Base-by-base conservation (phyloP, 2,888 invertebrate genomes). In the Tanytarsus gracilentus region DNA sequence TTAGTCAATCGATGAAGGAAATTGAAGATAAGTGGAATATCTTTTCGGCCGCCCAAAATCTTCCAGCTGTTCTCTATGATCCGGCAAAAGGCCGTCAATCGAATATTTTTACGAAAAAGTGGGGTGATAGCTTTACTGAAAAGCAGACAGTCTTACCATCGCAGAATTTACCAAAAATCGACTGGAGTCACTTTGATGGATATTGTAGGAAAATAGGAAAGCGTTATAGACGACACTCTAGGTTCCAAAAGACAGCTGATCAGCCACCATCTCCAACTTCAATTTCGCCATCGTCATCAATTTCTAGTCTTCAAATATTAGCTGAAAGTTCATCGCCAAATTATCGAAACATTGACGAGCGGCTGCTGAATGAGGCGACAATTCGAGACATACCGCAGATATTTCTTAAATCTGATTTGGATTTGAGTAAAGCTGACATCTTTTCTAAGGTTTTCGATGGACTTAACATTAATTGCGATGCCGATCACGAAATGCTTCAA, bases 81-180 rank as follows among this genome's bases (percentile, higher is more conserved):
- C 97, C 97, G 0, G 85, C 86, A 64, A 84, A 86, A 69, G 88
- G 94, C 65, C 97, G 94, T 74, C 88, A 90, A 72, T 81, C 81
- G 64, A 84, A 95, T 72, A 93, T 99, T 69, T 95, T 99, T 69
- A 95, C 95, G 0, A 93, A 92, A 72, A 94, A 94, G 63, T 99
- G 98, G 98, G 98, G 99, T 48, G 96, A 96, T 68, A 79, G 83
- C 62, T 99, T 99, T 74, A 82, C 93, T 18, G 95, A 95, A 64
- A 85, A 88, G 67, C 77, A 80, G 25, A 81, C 84, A 49, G 82
- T 95, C 66, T 80, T 84, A 36, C 82, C 85, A 65, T 88, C 89
- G 67, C 83, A 85, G 1, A 84, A 88, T 71, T 75, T 96, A 65
- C 91, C 91, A 39, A 86, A 90, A 67, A 85, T 97, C 62, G 84